Percentiles rank a stretch among this genome's conserved stretches.
These are phyloP conservation scores for Polia nebulosa DNA, from an alignment of 2,888 invertebrate species.

Conservation along the genomic window DNA sequence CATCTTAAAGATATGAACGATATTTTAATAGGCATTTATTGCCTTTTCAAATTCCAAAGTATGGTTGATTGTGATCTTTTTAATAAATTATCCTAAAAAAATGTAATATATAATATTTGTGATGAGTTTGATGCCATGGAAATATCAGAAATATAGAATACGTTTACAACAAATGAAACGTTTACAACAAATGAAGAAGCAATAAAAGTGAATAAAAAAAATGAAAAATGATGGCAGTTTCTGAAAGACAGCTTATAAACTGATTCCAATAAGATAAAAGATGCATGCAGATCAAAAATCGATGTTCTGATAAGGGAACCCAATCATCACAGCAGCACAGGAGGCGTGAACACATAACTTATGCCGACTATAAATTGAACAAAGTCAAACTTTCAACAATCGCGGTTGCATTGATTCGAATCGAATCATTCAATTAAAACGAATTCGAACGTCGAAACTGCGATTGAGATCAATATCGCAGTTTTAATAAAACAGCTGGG, in stretches of 20 bases:
- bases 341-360: constrained; percentile 84
- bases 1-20: constrained; percentile 37
- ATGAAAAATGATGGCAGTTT: constrained; percentile 25
- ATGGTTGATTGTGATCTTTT: constrained; percentile 44
- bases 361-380: constrained; percentile 84
- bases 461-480: constrained; percentile 87
- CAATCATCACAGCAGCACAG: constrained; percentile 79
- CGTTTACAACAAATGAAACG: not conserved
- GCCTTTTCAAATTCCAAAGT: constrained; percentile 42
- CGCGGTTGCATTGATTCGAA: constrained; percentile 77
- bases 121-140: constrained; percentile 1
- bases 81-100: constrained; percentile 28
- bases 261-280: constrained; percentile 64
- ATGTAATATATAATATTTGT: too few species aligned
- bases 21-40: constrained; percentile 47
- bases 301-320: constrained; percentile 79
- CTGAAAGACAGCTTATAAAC: constrained; percentile 25
- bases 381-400: constrained; percentile 85
- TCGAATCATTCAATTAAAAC: constrained; percentile 85
- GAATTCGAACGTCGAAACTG: constrained; percentile 73
- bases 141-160: not conserved
- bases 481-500: constrained; percentile 90
- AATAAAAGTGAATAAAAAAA: constrained; percentile 6
- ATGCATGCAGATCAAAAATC: constrained; percentile 69
- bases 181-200: not conserved